phyloP scores from a whole-genome alignment of 2,888 invertebrate genomes.

The Dioctria rufipes region DNA sequence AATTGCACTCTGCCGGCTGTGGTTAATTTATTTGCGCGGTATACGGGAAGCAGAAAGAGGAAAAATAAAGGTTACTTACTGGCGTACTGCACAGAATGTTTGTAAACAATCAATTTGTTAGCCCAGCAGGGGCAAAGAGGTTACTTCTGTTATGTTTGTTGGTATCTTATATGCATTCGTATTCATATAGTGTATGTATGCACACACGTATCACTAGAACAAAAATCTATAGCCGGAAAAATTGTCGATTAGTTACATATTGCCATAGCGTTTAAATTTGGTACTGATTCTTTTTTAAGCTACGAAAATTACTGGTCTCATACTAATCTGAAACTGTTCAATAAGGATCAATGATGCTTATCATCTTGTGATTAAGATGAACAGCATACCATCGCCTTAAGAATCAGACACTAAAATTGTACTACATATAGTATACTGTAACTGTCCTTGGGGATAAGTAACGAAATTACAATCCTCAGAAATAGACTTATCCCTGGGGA shows the following conservation, averaged over 20 bases:
- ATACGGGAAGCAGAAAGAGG: not conserved
- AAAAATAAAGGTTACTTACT: conserved; percentile 19
- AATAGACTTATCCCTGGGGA: conserved; percentile 30
- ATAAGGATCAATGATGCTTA: not conserved
- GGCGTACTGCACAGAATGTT: conserved; percentile 3
- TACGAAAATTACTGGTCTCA: not conserved
- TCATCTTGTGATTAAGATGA: not conserved
- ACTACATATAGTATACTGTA: not conserved
- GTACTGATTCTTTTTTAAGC: not conserved
- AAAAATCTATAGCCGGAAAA: not conserved
- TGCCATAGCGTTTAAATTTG: not conserved
- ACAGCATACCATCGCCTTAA: not conserved
- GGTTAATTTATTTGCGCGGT: conserved; percentile 43
- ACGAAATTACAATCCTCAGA: conserved; percentile 33
- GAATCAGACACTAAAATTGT: not conserved
- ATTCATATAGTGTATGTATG: not conserved
- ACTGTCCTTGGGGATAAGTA: conserved; percentile 1
- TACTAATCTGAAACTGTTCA: not conserved
- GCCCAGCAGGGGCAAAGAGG: conserved; percentile 16
- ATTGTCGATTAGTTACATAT: conserved; percentile 33
- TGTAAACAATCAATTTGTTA: conserved; percentile 51
- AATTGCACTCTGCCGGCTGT: not conserved
- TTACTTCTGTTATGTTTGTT: conserved; percentile 19
- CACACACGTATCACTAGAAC: too few relatives aligned
- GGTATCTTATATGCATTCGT: not conserved